A percentile compares a stretch with the other conserved stretches of the same genome.
phyloP scores from a whole-genome alignment of 2,888 invertebrate species.

The Luperina testacea region DNA sequence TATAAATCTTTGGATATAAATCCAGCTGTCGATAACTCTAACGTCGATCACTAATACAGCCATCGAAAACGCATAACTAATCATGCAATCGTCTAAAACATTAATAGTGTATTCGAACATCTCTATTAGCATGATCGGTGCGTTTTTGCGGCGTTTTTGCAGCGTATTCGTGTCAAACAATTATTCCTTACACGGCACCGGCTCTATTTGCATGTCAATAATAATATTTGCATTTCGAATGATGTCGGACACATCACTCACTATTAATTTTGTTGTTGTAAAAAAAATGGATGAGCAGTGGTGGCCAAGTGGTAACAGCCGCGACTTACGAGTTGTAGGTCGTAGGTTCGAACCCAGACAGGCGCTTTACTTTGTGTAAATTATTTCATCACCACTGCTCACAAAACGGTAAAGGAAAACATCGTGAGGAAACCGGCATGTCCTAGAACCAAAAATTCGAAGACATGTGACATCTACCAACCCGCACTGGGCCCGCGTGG shows the following conservation, averaged over 20 bases:
- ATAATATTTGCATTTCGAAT: conserved; percentile 33
- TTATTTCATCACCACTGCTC: no score
- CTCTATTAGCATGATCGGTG: conserved; percentile 61
- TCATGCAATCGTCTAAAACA: conserved; percentile 14
- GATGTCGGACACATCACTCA: conserved; percentile 32
- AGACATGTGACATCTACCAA: no score
- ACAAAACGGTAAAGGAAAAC: no score
- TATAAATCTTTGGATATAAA: background rate
- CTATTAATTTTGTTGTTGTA: background rate
- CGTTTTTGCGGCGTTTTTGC: conserved; percentile 52
- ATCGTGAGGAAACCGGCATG: no score
- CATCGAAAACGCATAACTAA: conserved; percentile 17
- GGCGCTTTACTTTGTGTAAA: no score
- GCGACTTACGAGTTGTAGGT: no score
- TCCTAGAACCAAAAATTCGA: no score
- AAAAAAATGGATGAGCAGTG: no score
- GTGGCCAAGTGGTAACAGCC: no score
- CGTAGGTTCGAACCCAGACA: no score
- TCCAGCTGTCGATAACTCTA: background rate
- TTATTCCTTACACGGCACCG: conserved; percentile 61
- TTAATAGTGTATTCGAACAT: conserved; percentile 47
- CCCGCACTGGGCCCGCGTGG: no score
- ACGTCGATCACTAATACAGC: conserved; percentile 12
- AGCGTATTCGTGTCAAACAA: conserved; percentile 63
- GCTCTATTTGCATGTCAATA: conserved; percentile 53